Percentiles rank a stretch among this genome's conserved stretches.
Evolutionary conservation across 2,888 invertebrate species (phyloP).

Genomic region (Drosophila algonquin): DNA sequence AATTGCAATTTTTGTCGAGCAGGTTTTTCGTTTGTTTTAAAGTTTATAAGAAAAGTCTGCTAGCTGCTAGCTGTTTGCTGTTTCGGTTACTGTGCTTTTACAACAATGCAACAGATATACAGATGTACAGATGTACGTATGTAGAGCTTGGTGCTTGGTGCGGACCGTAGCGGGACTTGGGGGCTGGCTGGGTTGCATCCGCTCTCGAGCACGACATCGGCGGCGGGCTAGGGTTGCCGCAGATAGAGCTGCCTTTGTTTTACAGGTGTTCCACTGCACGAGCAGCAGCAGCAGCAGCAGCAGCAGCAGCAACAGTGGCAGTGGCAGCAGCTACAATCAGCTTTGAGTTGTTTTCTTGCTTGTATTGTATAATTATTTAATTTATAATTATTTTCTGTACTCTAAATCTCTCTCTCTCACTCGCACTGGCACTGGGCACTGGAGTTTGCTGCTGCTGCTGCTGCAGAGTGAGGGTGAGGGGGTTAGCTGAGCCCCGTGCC

Average conservation of each 20-base stretch:
- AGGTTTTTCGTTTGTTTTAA: slow-evolving; percentile 58
- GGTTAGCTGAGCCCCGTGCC: slow-evolving; percentile 40
- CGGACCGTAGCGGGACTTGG: slow-evolving; percentile 10
- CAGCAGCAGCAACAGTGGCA: slow-evolving; percentile 33
- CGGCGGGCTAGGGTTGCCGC: slow-evolving; percentile 28
- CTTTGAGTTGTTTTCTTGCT: slow-evolving; percentile 65
- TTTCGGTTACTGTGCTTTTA: slow-evolving; percentile 15
- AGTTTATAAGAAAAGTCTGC: slow-evolving; percentile 35
- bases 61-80: slow-evolving; percentile 29
- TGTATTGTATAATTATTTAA: slow-evolving; percentile 77
- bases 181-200: slow-evolving; percentile 53
- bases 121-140: too few relatives aligned
- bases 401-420: slow-evolving; percentile 37
- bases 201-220: slow-evolving; percentile 61
- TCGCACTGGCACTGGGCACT: slow-evolving; percentile 11
- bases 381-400: slow-evolving; percentile 67
- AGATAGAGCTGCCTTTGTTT: slow-evolving; percentile 69
- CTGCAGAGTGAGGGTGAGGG: slow-evolving; percentile 17
- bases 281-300: slow-evolving; percentile 46
- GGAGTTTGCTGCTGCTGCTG: slow-evolving; percentile 37
- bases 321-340: slow-evolving; percentile 47
- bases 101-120: slow-evolving; percentile 1
- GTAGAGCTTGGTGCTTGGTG: neutral
- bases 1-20: slow-evolving; percentile 68
- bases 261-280: slow-evolving; percentile 77